phyloP scores from a whole-genome alignment of 2,888 invertebrate species.

The Cepaea hortensis region DNA sequence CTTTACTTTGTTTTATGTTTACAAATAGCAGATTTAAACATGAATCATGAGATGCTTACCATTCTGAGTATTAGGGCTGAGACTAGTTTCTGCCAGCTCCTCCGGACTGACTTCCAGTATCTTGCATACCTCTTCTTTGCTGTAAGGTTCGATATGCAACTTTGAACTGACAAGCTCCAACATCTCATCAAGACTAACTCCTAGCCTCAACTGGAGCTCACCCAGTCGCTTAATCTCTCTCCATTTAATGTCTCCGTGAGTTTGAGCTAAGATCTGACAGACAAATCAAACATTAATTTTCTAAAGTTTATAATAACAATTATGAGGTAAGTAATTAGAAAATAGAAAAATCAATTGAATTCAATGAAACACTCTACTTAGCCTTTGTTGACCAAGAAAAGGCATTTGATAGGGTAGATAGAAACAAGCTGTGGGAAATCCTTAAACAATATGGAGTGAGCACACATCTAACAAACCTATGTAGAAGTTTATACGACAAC shows the following conservation, averaged over 20 bases:
- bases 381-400: too few relatives aligned
- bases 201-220: constrained; percentile 84
- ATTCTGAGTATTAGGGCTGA: constrained; percentile 82
- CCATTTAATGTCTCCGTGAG: constrained; percentile 81
- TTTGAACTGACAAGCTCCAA: constrained; percentile 81
- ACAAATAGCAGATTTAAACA: neutral
- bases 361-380: too few relatives aligned
- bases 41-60: constrained; percentile 71
- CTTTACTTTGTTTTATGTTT: neutral
- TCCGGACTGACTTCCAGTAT: constrained; percentile 77
- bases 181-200: constrained; percentile 83
- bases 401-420: too few relatives aligned
- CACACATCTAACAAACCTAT: too few relatives aligned
- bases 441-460: too few relatives aligned
- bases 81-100: constrained; percentile 82
- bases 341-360: too few relatives aligned
- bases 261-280: constrained; percentile 83
- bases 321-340: neutral
- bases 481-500: too few relatives aligned
- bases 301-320: neutral
- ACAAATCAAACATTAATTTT: neutral
- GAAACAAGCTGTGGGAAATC: too few relatives aligned
- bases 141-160: constrained; percentile 70
- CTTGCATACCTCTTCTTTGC: constrained; percentile 72
- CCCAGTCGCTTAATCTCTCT: constrained; percentile 82